phyloP scores from a whole-genome alignment of 2,797 vertebrate species.

The Enteromius trimaculatus region DNA sequence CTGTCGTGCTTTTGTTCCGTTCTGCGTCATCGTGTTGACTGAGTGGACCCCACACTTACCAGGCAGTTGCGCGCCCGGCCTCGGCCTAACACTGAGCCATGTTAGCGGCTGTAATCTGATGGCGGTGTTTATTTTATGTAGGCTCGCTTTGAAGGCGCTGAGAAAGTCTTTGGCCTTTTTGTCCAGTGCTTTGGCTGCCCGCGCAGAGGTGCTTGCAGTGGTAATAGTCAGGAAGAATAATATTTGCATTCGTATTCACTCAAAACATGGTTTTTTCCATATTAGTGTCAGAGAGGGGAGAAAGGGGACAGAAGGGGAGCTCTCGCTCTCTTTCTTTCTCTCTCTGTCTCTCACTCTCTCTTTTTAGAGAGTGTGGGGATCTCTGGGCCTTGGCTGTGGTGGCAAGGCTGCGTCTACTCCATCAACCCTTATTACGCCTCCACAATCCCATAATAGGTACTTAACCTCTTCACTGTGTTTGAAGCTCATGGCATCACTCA shows the following conservation, averaged over 20 bases:
- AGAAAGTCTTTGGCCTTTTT: conserved; percentile 87
- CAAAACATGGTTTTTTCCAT: conserved; percentile 86
- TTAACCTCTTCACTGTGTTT: conserved; percentile 55
- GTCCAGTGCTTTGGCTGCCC: conserved; percentile 82
- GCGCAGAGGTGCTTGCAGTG: conserved; percentile 83
- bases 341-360: conserved; percentile 32
- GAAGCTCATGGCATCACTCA: conserved; percentile 35
- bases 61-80: conserved; percentile 69
- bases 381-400: conserved; percentile 48
- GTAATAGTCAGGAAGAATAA: conserved; percentile 87
- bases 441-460: conserved; percentile 59
- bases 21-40: conserved; percentile 88
- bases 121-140: conserved; percentile 87
- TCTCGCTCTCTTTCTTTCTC: conserved; percentile 44
- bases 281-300: conserved; percentile 81
- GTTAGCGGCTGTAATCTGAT: conserved; percentile 84
- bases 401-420: conserved; percentile 45
- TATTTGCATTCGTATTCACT: conserved; percentile 84
- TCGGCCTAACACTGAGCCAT: conserved; percentile 75
- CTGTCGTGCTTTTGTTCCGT: conserved; percentile 86
- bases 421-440: conserved; percentile 59
- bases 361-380: conserved; percentile 43
- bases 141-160: conserved; percentile 82
- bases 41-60: conserved; percentile 86
- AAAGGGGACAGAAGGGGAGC: conserved; percentile 63